phyloP scores from a whole-genome alignment of 2,888 invertebrate genomes.

The Leucoma salicis region DNA sequence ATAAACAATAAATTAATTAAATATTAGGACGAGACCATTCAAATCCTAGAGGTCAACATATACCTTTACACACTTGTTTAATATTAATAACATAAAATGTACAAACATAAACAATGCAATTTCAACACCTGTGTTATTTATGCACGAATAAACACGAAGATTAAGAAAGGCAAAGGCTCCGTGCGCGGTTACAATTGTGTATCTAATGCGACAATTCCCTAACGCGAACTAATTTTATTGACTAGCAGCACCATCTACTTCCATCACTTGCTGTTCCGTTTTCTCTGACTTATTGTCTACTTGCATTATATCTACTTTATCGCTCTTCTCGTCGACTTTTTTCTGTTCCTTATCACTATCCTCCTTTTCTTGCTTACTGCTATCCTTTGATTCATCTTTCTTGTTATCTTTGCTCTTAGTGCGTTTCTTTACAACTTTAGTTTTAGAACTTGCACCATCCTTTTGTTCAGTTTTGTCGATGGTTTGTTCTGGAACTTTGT shows the following conservation, averaged over 20 bases:
- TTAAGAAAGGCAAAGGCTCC: constrained; percentile 45
- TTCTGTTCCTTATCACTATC: constrained; percentile 46
- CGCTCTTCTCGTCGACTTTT: constrained; percentile 39
- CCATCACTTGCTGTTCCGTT: constrained; percentile 61
- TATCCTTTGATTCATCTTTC: constrained; percentile 48
- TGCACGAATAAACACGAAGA: constrained; percentile 60
- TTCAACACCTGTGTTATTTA: constrained; percentile 65
- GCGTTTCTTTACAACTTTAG: constrained; percentile 67
- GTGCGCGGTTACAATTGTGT: constrained; percentile 52
- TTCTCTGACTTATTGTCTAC: constrained; percentile 41
- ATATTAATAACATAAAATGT: constrained; percentile 72
- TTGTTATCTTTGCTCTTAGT: constrained; percentile 74
- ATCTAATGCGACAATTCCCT: constrained; percentile 66
- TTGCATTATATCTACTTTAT: constrained; percentile 51
- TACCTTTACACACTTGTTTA: constrained; percentile 50
- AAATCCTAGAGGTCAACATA: constrained; percentile 63
- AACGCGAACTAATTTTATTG: constrained; percentile 72
- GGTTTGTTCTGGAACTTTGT: constrained; percentile 34
- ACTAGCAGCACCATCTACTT: constrained; percentile 77
- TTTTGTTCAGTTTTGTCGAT: constrained; percentile 37
- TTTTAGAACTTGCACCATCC: constrained; percentile 50
- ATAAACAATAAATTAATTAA: constrained; percentile 79
- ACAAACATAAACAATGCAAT: constrained; percentile 73
- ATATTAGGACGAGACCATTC: constrained; percentile 66
- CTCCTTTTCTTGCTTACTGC: constrained; percentile 41